phyloP scores from a whole-genome alignment of 2,797 vertebrate genomes.

The Tenualosa ilisha region DNA sequence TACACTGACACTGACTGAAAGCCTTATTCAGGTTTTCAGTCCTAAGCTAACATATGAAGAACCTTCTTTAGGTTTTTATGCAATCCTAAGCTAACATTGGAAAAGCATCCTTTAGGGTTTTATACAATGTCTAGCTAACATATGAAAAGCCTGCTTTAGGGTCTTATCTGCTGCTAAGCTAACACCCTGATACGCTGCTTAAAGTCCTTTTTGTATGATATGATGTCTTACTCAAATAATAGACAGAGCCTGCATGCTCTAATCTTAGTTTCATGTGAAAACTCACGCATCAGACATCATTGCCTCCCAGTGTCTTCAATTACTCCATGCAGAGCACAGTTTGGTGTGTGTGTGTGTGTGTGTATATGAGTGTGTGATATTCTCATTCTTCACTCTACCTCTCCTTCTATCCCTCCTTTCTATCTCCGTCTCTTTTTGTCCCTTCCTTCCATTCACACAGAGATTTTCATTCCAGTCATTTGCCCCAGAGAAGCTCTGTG shows the following conservation, averaged over 20 bases:
- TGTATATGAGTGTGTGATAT: background rate
- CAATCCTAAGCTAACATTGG: background rate
- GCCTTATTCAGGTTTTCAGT: background rate
- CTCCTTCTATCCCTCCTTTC: background rate
- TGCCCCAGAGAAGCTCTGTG: constrained; percentile 27
- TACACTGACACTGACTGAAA: background rate
- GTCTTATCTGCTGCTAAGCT: background rate
- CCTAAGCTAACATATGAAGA: background rate
- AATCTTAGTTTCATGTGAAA: background rate
- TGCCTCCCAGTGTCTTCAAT: background rate
- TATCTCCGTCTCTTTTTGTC: constrained; percentile 39
- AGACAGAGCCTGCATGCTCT: background rate
- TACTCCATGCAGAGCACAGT: background rate
- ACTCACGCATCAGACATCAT: background rate
- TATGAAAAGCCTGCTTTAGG: background rate
- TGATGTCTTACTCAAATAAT: background rate
- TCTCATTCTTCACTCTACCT: background rate
- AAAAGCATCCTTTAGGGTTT: background rate
- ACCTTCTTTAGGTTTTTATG: background rate
- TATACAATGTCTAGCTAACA: background rate
- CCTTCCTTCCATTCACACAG: constrained; percentile 45
- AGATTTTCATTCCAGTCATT: constrained; percentile 50
- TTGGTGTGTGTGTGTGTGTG: background rate
- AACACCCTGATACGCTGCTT: background rate
- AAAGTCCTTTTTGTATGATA: background rate